A percentile compares a stretch with the other conserved stretches of the same genome.
Evolutionary conservation across 2,888 invertebrate species (phyloP).

Genomic region (Zelleria hepariella): DNA sequence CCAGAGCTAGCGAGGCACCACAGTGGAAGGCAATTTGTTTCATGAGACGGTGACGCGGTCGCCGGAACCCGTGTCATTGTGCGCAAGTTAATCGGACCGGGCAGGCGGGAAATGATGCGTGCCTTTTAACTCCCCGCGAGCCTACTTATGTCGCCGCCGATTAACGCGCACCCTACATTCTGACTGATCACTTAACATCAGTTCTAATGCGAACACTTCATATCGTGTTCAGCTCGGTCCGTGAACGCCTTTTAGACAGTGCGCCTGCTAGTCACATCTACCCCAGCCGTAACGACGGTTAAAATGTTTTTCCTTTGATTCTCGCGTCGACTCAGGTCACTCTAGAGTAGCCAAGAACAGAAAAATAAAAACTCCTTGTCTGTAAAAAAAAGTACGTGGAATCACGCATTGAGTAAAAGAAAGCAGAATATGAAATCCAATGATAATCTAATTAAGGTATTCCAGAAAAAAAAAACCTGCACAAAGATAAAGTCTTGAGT

Average conservation of each 20-base stretch:
- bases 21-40: neutral
- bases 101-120: slow-evolving; percentile 64
- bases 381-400: too few relatives aligned
- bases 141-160: slow-evolving; percentile 55
- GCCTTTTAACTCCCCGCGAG: slow-evolving; percentile 36
- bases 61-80: slow-evolving; percentile 46
- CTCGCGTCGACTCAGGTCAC: too few relatives aligned
- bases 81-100: slow-evolving; percentile 45
- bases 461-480: too few relatives aligned
- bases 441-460: too few relatives aligned
- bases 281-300: neutral
- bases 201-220: slow-evolving; percentile 1
- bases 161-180: slow-evolving; percentile 41
- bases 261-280: neutral
- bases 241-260: neutral
- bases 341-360: too few relatives aligned
- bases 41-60: slow-evolving; percentile 1
- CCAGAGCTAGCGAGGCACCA: neutral
- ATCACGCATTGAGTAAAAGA: too few relatives aligned
- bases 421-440: too few relatives aligned
- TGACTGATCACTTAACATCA: slow-evolving; percentile 30
- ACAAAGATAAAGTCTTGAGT: too few relatives aligned
- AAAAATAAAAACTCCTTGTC: too few relatives aligned
- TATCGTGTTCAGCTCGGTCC: neutral
- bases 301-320: too few relatives aligned